Base-by-base conservation (phyloP, 2,797 vertebrate species). In the Uromys caudimaculatus region DNA sequence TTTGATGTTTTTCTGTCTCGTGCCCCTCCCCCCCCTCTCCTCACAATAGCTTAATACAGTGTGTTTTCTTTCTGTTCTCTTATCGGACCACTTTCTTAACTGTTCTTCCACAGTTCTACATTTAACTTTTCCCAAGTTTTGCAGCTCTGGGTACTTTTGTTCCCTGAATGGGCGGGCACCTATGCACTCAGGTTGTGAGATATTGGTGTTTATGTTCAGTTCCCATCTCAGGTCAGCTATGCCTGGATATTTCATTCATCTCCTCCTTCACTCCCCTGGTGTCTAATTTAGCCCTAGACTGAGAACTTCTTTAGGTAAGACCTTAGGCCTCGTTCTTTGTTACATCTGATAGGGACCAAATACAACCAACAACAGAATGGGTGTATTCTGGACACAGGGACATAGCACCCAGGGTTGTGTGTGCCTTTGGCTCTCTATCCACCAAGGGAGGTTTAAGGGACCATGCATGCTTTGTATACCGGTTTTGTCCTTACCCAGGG, bases 321-420 rank as follows among this genome's bases (percentile, higher is more conserved):
- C 19, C 1, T 0, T 3, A 2, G 35, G 24, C 71, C 52, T 75
- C 82, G 9, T 32, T 87, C 47, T 10, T 7, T 21, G 3, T n/a
- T 47, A 29, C 21, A 9, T 50, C 23, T 50, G 41, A 13, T 54
- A 44, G 16, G 4, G n/a, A 41, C 13, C 8, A 0, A 17, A 9
- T 50, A 3, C n/a, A 4, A 3, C n/a, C 14, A 0, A 44, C n/a
- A 29, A 47, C 11, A 7, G 2, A 12, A 0, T 10, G 3, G 24
- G 2, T 50, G 4, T 11, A 71, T 64, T n/a, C 14, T 58, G 10
- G 50, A 50, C 78, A 14, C 19, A 56, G 73, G 75, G 13, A 41
- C 19, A 0, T 23, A 2, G n/a, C 64, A 50, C 13, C 27, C 32
- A 16, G 16, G 52, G 7, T 64, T n/a, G 2, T 27, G 1, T 2